Percentiles rank a stretch among this genome's conserved stretches.
These are phyloP conservation scores for Galemys pyrenaicus DNA, from an alignment of 2,113 vertebrate species.

Conservation along the genomic window DNA sequence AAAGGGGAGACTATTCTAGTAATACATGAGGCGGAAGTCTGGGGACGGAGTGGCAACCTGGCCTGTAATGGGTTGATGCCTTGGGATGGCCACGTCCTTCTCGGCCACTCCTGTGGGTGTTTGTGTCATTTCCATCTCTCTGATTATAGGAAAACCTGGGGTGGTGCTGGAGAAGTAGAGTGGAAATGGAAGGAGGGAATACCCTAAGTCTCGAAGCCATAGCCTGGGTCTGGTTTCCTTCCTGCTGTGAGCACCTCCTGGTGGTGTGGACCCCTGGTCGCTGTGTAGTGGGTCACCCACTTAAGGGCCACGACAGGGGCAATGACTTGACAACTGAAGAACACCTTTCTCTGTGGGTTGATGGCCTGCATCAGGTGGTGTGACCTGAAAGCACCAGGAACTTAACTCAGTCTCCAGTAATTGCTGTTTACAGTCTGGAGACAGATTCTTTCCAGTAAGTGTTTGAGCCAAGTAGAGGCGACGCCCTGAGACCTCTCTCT, in stretches of 20 bases:
- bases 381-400: not conserved
- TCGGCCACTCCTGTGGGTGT: rapidly evolving
- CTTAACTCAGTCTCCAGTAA: slow-evolving; percentile 4
- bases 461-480: not conserved
- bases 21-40: not conserved
- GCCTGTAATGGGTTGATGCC: not conserved
- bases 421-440: slow-evolving; percentile 36
- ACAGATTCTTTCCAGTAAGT: slow-evolving; percentile 6
- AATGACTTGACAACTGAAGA: not conserved
- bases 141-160: not conserved
- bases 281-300: slow-evolving; percentile 11
- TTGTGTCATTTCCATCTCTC: not conserved
- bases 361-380: not conserved
- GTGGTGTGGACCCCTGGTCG: slow-evolving; percentile 24
- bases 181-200: slow-evolving; percentile 1
- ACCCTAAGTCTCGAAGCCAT: not conserved
- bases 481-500: not conserved
- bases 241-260: slow-evolving; percentile 55
- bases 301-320: slow-evolving; percentile 22
- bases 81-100: not conserved
- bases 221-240: not conserved
- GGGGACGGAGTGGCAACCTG: not conserved
- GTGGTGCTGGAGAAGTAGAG: not conserved
- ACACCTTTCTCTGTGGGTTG: not conserved
- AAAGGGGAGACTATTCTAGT: not conserved